phyloP scores from a whole-genome alignment of 2,113 vertebrate genomes.

The Sinocyclocheilus anshuiensis region DNA sequence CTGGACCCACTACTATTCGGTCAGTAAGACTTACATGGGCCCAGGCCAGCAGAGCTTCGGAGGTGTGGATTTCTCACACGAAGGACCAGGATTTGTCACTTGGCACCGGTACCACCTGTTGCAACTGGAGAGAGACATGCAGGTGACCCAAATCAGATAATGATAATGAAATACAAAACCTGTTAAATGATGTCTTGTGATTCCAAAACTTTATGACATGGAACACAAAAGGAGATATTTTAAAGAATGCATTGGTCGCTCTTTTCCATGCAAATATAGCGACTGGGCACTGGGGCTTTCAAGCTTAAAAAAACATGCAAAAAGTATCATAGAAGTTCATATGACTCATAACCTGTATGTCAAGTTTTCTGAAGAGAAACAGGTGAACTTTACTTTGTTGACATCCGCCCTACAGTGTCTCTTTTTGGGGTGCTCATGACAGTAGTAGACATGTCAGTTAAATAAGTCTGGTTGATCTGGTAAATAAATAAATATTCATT shows the following conservation, averaged over 20 bases:
- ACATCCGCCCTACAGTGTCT: too few relatives aligned
- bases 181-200: not conserved
- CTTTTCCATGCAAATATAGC: not conserved
- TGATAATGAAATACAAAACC: not conserved
- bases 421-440: too few relatives aligned
- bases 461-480: too few relatives aligned
- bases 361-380: too few relatives aligned
- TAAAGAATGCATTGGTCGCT: not conserved
- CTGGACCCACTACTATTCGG: conserved; percentile 86
- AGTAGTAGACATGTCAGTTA: too few relatives aligned
- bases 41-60: conserved; percentile 79
- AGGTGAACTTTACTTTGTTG: too few relatives aligned
- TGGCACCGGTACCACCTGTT: conserved; percentile 86
- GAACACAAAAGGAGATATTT: not conserved
- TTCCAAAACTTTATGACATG: not conserved
- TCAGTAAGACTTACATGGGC: conserved; percentile 85
- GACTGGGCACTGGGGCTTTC: not conserved
- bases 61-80: conserved; percentile 85
- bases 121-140: conserved; percentile 89
- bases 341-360: too few relatives aligned
- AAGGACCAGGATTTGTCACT: conserved; percentile 85
- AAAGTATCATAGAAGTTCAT: too few relatives aligned
- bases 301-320: not conserved
- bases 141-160: conserved; percentile 71
- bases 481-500: too few relatives aligned